These are phyloP conservation scores for Tragelaphus scriptus DNA, from an alignment of 2,113 vertebrate species.

Conservation along the genomic window DNA sequence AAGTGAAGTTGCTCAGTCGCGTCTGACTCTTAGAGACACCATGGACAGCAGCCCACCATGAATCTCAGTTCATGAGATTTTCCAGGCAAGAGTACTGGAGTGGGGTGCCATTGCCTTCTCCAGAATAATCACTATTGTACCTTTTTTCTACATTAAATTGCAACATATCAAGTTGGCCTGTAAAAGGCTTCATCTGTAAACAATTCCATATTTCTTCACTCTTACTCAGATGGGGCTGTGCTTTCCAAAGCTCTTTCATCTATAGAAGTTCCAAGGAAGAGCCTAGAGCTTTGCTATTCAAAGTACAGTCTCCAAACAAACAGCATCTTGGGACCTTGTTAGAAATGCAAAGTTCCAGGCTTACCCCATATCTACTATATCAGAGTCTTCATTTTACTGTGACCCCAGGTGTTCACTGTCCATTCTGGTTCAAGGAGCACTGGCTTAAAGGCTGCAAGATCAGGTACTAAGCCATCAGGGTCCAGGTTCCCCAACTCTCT, in stretches of 20 bases:
- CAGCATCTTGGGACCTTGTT: background rate
- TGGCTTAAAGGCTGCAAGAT: background rate
- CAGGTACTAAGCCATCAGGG: background rate
- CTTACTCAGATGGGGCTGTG: background rate
- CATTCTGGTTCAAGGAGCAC: background rate
- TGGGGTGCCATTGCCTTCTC: too few species aligned
- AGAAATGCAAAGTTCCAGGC: background rate
- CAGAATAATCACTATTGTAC: background rate
- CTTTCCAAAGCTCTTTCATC: background rate
- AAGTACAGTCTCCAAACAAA: background rate
- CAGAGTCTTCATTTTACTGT: background rate
- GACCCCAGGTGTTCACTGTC: background rate
- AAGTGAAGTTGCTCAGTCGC: too few species aligned
- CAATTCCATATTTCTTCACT: background rate
- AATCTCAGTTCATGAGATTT: too few species aligned
- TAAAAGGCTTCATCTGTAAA: background rate
- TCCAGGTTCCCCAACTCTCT: background rate
- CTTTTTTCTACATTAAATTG: background rate
- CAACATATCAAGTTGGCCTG: background rate
- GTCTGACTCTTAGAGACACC: too few species aligned
- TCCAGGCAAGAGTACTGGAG: too few species aligned
- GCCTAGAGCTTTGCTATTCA: background rate
- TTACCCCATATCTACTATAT: background rate
- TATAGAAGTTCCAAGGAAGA: background rate
- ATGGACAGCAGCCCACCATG: too few species aligned